Evolutionary conservation across 2,113 vertebrate species (phyloP), one percentile per base, ranked within the genome.

Genomic region (Oreotrochilus melanogaster): DNA sequence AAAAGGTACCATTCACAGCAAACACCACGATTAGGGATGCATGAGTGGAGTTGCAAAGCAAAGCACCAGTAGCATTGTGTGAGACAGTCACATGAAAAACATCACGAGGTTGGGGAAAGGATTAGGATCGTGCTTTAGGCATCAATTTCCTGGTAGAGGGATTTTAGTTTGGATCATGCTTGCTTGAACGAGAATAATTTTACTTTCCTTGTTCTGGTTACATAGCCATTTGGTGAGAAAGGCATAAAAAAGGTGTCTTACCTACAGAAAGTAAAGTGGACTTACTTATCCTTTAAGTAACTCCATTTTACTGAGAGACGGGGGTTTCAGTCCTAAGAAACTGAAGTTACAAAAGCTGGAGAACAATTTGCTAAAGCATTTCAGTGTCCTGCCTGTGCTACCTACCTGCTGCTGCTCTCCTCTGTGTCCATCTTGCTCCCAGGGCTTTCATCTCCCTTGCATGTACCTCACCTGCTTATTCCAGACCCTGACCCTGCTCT

Each of bases 81-180:
- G 92, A 95, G 92, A 56, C 70, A 50, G 92, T 97, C 97, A 97
- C 96, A 96, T 96, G 97, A 61, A 93, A 94, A 90, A 86, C 90
- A 94, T 96, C 93, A 96, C 86, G 88, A 90, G 95, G 45, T 42
- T 73, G 75, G 92, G 84, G 93, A 89, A 88, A 93, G 93, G 96
- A 96, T 97, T 97, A 95, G 60, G 75, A 86, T 90, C 94, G 75
- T 89, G 93, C 90, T 91, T 96, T 73, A 92, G 93, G 91, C 83
- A 92, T 95, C 75, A 92, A 88, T 88, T 96, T 88, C 78, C 72
- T 93, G 61, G 53, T 84, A 74, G 60, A 80, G 64, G 78, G 74
- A 86, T 73, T 83, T 78, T 47, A 91, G 92, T 92, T 70, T 87
- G 92, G 47, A 61, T 73, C 3, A 0, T 64, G 42, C 76, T 92